Evolutionary conservation across 30 jellyfish, hydroid and myxozoan genomes (phyloP), one percentile per base, ranked within the genome.

Genomic region (Hydractinia echinata): DNA sequence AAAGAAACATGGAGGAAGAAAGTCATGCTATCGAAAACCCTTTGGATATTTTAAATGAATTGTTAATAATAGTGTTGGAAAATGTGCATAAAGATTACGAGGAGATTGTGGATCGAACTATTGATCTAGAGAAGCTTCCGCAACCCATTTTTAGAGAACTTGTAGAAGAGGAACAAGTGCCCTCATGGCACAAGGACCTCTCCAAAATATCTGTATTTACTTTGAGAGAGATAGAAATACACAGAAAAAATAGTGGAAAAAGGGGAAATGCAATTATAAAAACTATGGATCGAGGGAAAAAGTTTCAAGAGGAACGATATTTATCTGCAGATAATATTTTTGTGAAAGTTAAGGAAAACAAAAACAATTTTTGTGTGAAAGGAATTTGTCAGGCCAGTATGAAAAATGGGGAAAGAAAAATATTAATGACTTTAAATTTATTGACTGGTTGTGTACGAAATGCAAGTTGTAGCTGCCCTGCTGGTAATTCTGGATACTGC

Each of bases 401-500:
- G 68, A 56, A 56, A 56, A 56, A 56, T 10, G 68, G n/a, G 68
- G 10, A 9, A 56, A 56, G 68, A 56, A n/a, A 56, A 9, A 56
- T 56, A n/a, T 10, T 56, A 9, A n/a, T 56, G 13, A 56, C 68
- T n/a, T 9, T 56, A 9, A 56, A 56, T n/a, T 9, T 10, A 56
- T 10, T 9, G 10, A 56, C 68, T 56, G 68, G 68, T 10, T 10
- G n/a, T 10, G 68, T 56, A 9, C 13, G 10, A 10, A 56, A 56
- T 9, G 68, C 13, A 56, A 56, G n/a, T n/a, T 83, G 89, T 60
- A 73, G 55, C 30, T 81, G 85, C 61, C 91, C 87, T 50, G 92
- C 95, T 54, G 93, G 95, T 21, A 20, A 79, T 44, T 10, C 77
- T 72, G 95, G 92, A 21, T 85, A 79, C 61, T 79, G 95, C 82